Base-by-base conservation (phyloP, 2,113 vertebrate species). In the Candoia aspera region DNA sequence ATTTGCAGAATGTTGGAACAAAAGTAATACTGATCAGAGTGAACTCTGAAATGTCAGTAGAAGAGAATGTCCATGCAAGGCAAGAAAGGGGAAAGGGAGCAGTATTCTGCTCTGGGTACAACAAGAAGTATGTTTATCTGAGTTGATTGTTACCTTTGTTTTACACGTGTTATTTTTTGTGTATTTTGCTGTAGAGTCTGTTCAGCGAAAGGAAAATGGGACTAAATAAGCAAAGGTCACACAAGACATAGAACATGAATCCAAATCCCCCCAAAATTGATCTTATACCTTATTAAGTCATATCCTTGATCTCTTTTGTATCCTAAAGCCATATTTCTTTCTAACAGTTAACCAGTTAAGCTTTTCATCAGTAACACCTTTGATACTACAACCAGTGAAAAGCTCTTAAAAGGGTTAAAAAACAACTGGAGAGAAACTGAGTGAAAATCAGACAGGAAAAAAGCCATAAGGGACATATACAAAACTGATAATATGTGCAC, bases 261-360 rank as follows among this genome's bases (percentile, higher is more conserved):
- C 37, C 55, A 42, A 15, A 55, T 86, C 83, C 57, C 90, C 46
- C 13, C 42, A 91, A 37, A 83, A 12, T 88, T 59, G 55, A 88
- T 88, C 17, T 8, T 92, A 83, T 84, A 49, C 53, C 54, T 91
- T 92, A 90, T 90, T 57, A 92, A 33, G 26, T 55, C 26, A 58
- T 59, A 86, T 68, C 58, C 54, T 91, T 88, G 91, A 91, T 68
- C 62, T 58, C 37, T 83, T 58, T 91, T 64, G 37, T 91, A 88
- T 86, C 84, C 86, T 86, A 91, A 59, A 91, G 24, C 86, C 10
- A 49, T 88, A 10, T 83, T 86, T 83, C 54, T 68, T 15, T 91
- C 26, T 55, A 58, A 42, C 37, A 88, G 21, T 57, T 87, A 87
- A 53, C 79, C 84, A 85, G 46, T 91, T 91, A 37, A 42, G 64